These are phyloP conservation scores for Helogale parvula DNA, from an alignment of 2,113 vertebrate genomes.

Conservation along the genomic window DNA sequence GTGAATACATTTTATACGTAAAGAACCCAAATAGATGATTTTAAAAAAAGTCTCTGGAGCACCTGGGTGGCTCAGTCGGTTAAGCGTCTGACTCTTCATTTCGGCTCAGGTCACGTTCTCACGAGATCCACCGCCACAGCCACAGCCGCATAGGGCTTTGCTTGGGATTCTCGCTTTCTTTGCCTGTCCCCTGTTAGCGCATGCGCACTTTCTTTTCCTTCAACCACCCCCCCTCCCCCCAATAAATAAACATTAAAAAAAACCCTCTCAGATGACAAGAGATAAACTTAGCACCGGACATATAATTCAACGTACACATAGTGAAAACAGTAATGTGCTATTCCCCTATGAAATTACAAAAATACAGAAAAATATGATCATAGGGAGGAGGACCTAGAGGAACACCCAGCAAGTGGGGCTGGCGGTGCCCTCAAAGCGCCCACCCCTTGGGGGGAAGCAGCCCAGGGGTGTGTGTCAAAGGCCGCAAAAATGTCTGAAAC, in stretches of 20 bases:
- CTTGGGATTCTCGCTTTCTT: too few species aligned
- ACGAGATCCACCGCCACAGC: too few species aligned
- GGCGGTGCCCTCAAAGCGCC: background rate
- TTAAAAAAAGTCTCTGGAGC: too few species aligned
- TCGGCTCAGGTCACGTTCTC: too few species aligned
- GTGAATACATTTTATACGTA: background rate
- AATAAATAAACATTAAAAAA: too few species aligned
- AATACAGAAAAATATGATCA: background rate
- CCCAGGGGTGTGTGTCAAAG: background rate
- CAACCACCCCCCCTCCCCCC: too few species aligned
- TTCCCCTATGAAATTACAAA: background rate
- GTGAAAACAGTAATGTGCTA: background rate
- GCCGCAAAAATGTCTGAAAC: background rate
- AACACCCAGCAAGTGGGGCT: rapidly evolving
- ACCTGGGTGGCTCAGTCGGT: too few species aligned
- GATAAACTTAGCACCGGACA: background rate
- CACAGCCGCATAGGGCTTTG: too few species aligned
- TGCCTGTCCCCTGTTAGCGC: too few species aligned
- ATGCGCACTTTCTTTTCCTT: too few species aligned
- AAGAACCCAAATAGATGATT: background rate
- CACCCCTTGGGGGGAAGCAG: background rate
- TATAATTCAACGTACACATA: background rate
- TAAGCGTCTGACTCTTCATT: too few species aligned
- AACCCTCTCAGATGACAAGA: background rate
- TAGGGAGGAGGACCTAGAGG: background rate